Conservation (phyloP, 2,888 invertebrate genomes). For the Lasioglossum leucozonium region DNA sequence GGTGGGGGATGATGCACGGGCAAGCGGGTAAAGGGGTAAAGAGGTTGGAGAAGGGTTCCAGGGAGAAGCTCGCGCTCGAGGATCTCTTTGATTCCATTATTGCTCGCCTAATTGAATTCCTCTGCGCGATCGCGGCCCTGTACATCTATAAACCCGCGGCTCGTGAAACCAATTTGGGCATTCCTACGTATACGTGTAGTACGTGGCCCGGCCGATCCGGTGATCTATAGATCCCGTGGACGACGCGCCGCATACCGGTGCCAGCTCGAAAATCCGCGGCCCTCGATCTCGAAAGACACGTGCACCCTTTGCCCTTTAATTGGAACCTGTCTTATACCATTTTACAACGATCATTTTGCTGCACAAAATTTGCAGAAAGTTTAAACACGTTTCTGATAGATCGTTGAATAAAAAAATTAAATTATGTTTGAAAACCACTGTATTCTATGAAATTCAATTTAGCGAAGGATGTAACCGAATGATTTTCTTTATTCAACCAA, state of each 20-base stretch:
- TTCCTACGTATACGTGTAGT: conserved; percentile 56
- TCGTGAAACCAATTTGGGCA: conserved; percentile 71
- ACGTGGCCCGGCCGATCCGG: conserved; percentile 33
- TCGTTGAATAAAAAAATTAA: background rate
- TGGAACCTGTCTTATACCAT: background rate
- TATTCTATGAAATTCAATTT: no score
- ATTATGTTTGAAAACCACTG: no score
- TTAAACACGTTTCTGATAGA: background rate
- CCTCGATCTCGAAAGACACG: background rate
- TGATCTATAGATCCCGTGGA: conserved; percentile 72
- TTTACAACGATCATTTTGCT: background rate
- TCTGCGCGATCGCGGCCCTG: conserved; percentile 76
- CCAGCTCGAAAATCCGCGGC: conserved; percentile 7
- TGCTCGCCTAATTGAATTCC: conserved; percentile 83
- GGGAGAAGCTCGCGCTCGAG: conserved; percentile 47
- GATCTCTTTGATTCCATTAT: conserved; percentile 79
- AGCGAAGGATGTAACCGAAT: no score
- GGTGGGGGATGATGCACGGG: background rate
- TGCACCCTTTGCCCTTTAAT: conserved; percentile 2
- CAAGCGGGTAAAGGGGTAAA: background rate
- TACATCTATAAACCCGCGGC: conserved; percentile 68
- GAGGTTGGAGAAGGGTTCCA: background rate
- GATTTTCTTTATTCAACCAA: no score
- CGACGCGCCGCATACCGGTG: conserved; percentile 15
- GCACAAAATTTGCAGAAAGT: background rate